A percentile compares a stretch with the other conserved stretches of the same genome.
Evolutionary conservation across 1,140 invertebrate species (phyloP).

Genomic region (Cydia splendana): DNA sequence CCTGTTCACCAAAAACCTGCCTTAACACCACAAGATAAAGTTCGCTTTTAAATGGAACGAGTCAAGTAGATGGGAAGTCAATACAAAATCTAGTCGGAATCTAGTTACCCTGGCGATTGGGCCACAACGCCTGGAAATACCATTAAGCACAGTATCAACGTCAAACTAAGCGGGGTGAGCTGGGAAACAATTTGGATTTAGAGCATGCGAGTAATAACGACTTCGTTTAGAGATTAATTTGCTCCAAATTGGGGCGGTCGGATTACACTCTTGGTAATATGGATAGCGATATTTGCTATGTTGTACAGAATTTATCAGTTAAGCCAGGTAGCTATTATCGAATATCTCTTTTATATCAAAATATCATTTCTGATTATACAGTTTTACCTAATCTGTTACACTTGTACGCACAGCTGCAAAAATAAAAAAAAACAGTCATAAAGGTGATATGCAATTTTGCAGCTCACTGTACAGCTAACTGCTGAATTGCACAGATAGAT

Average conservation of each 20-base stretch:
- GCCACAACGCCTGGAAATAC: conserved; percentile 55
- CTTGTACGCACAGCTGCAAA: no score
- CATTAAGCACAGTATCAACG: conserved; percentile 56
- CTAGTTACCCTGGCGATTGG: conserved; percentile 59
- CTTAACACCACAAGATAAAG: neutral
- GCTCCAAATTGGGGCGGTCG: neutral
- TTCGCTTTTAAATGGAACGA: neutral
- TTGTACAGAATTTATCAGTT: neutral
- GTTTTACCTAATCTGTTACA: no score
- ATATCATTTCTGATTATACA: no score
- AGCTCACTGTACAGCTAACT: no score
- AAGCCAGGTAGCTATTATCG: neutral
- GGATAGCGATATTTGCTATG: neutral
- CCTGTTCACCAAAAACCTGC: neutral
- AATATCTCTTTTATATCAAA: no score
- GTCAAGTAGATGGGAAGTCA: conserved; percentile 37
- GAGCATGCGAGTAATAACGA: conserved; percentile 34
- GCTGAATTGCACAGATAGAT: no score
- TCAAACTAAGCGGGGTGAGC: conserved; percentile 48
- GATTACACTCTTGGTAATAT: neutral
- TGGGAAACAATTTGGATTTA: conserved; percentile 44
- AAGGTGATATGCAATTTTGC: no score
- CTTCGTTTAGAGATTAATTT: conserved; percentile 30
- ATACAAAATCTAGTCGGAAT: conserved; percentile 39
- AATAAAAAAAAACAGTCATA: no score